Evolutionary conservation across 2,888 invertebrate genomes (phyloP).

Genomic region (Parasteatoda lunata): DNA sequence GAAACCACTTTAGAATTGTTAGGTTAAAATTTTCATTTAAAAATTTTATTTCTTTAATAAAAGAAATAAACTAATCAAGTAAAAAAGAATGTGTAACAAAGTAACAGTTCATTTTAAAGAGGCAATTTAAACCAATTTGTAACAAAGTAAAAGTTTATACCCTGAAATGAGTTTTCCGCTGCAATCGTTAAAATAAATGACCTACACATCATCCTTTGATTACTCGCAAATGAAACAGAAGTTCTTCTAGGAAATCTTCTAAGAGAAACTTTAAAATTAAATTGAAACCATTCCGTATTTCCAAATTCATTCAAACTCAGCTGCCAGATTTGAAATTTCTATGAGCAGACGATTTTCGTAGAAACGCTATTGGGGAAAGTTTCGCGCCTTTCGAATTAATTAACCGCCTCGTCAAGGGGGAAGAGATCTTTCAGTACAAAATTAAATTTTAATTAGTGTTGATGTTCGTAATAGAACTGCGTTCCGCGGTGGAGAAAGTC

Average conservation of each 20-base stretch:
- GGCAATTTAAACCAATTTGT: constrained; percentile 2
- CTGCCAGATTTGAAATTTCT: constrained; percentile 13
- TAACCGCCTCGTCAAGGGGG: constrained; percentile 46
- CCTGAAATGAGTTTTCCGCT: constrained; percentile 21
- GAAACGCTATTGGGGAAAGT: constrained; percentile 40
- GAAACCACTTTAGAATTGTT: too few species aligned
- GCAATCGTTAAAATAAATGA: constrained; percentile 45
- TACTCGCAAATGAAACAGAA: constrained; percentile 33
- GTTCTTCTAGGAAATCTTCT: neutral
- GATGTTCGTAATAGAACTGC: constrained; percentile 56
- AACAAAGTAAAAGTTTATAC: constrained; percentile 36
- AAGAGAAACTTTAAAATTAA: constrained; percentile 4
- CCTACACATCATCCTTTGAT: constrained; percentile 12
- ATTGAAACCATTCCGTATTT: neutral
- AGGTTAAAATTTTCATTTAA: too few species aligned
- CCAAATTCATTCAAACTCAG: constrained; percentile 10
- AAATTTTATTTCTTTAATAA: too few species aligned
- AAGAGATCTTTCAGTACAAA: constrained; percentile 52
- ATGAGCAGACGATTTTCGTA: constrained; percentile 34
- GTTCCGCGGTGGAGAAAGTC: constrained; percentile 40
- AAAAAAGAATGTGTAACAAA: too few species aligned
- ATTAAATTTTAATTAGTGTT: constrained; percentile 68
- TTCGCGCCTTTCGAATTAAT: constrained; percentile 66
- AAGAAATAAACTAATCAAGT: too few species aligned
- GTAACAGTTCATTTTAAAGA: too few species aligned